Evolutionary conservation across 2,113 vertebrate genomes (phyloP).

Genomic region (Amphilophus citrinellus): DNA sequence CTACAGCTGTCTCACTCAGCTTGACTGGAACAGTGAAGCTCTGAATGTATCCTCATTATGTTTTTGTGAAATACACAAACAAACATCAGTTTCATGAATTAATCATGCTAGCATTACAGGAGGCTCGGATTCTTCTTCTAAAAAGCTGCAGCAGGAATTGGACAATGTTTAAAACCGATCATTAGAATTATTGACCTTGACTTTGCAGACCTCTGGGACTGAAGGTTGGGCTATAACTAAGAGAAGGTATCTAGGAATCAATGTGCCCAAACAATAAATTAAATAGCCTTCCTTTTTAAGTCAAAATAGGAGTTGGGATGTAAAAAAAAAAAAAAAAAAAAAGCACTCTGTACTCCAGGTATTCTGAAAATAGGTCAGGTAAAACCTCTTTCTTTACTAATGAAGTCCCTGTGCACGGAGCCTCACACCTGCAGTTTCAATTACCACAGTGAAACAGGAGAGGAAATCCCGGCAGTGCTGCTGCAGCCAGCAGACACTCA

Average conservation of each 20-base stretch:
- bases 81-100: background rate
- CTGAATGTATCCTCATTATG: background rate
- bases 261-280: slow-evolving; percentile 34
- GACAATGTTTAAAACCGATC: slow-evolving; percentile 20
- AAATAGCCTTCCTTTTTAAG: slow-evolving; percentile 41
- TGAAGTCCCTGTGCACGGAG: slow-evolving; percentile 70
- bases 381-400: slow-evolving; percentile 68
- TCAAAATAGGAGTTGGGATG: slow-evolving; percentile 47
- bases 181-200: background rate
- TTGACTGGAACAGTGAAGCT: background rate
- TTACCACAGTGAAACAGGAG: slow-evolving; percentile 58
- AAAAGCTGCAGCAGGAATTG: background rate
- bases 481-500: slow-evolving; percentile 20
- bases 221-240: slow-evolving; percentile 17
- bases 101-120: background rate
- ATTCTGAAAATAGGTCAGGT: slow-evolving; percentile 67
- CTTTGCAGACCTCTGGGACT: slow-evolving; percentile 9
- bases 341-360: background rate
- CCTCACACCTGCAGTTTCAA: slow-evolving; percentile 71
- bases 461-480: slow-evolving; percentile 54
- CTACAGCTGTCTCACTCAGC: slow-evolving; percentile 31
- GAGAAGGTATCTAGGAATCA: slow-evolving; percentile 30
- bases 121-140: background rate
- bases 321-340: slow-evolving; percentile 22
- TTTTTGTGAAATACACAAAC: slow-evolving; percentile 5